Base-by-base conservation (phyloP, 2,888 invertebrate species). In the Tachystola acroxantha region DNA sequence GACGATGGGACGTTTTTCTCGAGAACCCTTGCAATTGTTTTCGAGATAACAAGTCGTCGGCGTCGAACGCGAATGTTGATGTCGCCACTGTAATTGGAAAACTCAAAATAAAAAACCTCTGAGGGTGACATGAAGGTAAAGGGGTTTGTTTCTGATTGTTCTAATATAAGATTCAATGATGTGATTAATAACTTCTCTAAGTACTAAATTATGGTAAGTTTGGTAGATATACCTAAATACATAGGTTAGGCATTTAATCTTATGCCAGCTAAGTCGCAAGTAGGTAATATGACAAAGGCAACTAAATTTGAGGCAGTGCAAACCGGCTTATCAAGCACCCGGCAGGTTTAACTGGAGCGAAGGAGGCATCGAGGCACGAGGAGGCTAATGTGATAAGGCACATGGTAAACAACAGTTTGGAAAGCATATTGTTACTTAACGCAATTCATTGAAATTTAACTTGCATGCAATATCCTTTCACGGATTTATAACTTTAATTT, bases 31-130 rank as follows among this genome's bases (percentile, higher is more conserved):
- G 58, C 59, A 57, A 53, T 62, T 56, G 53, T 62, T 60, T 30
- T 53, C 53, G 45, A 54, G 60, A 68, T 70, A 68, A 64, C 62
- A 61, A 63, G 54, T 54, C 48, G 40, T 42, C 48, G 49, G 28
- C 37, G 32, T 36, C 36, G 16, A 32, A 35, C 35, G 46, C 37
- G 45, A 45, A 43, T 45, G 72, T 70, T 67, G 64, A 64, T 68
- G 61, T 70, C 64, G 61, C 62, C 63, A 52, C 59, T 65, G 70
- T 74, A 77, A 77, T 76, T 77, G 74, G 67, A 73, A 76, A 71
- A 65, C 67, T 68, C 60, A 67, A 62, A 64, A 69, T 67, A 73
- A 70, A 73, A 72, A 72, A 69, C 66, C 62, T 53, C 62, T 56
- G 61, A n/a, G 57, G 66, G 48, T 24, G 24, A 24, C 24, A 24